Base-by-base conservation (phyloP, 2,888 invertebrate genomes). In the Pristionchus entomophagus region DNA sequence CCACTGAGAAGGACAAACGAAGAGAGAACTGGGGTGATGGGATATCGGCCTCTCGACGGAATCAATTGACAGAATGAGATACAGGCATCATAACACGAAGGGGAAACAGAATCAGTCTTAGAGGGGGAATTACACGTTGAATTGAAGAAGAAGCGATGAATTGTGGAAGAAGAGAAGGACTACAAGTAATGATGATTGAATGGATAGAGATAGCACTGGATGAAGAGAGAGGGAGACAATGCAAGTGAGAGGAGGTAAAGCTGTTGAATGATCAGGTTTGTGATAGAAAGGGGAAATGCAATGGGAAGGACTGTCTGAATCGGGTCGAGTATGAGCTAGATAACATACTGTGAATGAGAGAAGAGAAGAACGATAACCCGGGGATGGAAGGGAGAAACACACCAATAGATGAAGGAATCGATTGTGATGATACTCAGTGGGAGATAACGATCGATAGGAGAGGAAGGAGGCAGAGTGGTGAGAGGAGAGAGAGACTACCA, bases 361-460 rank as follows among this genome's bases (percentile, higher is more conserved):
- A 78, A n/a, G 80, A 77, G 51, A 22, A 73, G 53, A 26, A 49
- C 49, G 80, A n/a, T n/a, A n/a, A 77, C 49, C 29, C 4, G 53
- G 6, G 35, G 49, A 80, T 49, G 32, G 77, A 80, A 32, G 53
- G 78, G n/a, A 80, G 77, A 77, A 49, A 45, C 45, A 35, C 29
- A 69, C 69, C 38, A 69, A 22, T 41, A 22, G 69, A 69, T 1
- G n/a, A n/a, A n/a, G 65, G 32, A n/a, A 38, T 69, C 38, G 69
- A 38, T 59, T 59, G 59, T 59, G 59, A 59, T 22, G 17, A 51
- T 62, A 77, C 45, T 45, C 45, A 77, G 49, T 51, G 80, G 32
- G 29, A 80, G 80, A 51, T n/a, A 49, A 10, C 32, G 49, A 80
- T 49, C 26, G 80, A 80, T 41, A 49, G 80, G 51, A 80, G 80